Evolutionary conservation across 1,140 invertebrate genomes (phyloP).

Genomic region (Drosophila albomicans): DNA sequence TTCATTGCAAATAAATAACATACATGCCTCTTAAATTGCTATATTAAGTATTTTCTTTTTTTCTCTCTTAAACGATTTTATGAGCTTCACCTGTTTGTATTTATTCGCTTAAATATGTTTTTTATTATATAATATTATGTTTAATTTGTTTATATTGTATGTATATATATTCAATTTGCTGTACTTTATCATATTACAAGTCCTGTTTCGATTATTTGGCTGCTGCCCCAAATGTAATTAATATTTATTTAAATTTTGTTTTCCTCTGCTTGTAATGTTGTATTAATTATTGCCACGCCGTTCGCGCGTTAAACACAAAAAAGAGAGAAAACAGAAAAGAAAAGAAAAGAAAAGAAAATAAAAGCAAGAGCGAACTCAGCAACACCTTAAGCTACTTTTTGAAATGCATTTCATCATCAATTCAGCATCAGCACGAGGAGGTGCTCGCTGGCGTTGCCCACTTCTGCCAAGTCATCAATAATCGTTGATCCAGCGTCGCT

Average conservation of each 20-base stretch:
- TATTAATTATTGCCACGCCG: constrained; percentile 49
- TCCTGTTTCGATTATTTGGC: neutral
- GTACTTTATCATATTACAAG: neutral
- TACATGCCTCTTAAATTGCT: neutral
- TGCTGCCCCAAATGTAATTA: constrained; percentile 26
- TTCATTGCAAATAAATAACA: neutral
- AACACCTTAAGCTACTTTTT: constrained; percentile 80
- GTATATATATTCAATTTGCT: constrained; percentile 14
- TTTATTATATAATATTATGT: constrained; percentile 5
- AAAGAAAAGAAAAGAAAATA: neutral
- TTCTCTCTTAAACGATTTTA: constrained; percentile 6
- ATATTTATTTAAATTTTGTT: neutral
- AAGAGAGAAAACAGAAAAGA: neutral
- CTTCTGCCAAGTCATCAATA: constrained; percentile 76
- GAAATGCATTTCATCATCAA: constrained; percentile 82
- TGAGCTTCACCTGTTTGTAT: constrained; percentile 47
- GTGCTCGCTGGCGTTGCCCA: constrained; percentile 43
- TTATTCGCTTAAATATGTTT: constrained; percentile 31
- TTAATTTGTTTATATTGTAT: constrained; percentile 8
- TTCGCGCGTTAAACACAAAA: constrained; percentile 16
- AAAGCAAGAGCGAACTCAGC: constrained; percentile 24
- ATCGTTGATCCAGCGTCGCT: constrained; percentile 73
- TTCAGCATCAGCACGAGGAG: constrained; percentile 74
- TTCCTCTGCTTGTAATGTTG: constrained; percentile 16
- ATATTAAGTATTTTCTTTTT: neutral